Conservation (phyloP, 1,140 invertebrate species). For the Dreissena rostriformis region DNA sequence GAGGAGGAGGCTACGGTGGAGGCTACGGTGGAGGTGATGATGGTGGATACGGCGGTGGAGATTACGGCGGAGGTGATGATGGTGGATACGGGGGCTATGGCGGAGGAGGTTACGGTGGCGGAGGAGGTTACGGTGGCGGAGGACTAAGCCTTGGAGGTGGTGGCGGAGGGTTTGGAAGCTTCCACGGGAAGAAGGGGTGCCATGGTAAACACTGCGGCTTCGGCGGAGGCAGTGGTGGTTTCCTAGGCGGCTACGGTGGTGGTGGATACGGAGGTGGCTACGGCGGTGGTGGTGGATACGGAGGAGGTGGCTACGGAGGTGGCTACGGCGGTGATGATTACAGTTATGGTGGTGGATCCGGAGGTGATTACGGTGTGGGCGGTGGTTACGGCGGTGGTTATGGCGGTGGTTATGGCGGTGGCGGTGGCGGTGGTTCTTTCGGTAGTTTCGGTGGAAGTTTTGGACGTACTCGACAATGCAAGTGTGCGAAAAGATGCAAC, state of each 20-base stretch:
- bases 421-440: too few species aligned
- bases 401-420: too few species aligned
- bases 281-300: not conserved
- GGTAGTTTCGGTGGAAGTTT: too few species aligned
- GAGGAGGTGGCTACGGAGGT: not conserved
- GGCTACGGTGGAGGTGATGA: too few species aligned
- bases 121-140: not conserved
- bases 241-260: not conserved
- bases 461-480: too few species aligned
- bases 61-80: not conserved
- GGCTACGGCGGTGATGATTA: too few species aligned
- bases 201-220: not conserved
- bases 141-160: not conserved
- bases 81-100: not conserved
- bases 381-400: too few species aligned
- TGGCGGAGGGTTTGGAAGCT: not conserved
- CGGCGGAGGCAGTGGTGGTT: not conserved
- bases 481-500: too few species aligned
- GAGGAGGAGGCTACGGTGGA: too few species aligned
- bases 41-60: too few species aligned
- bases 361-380: too few species aligned
- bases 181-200: not conserved
- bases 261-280: not conserved
- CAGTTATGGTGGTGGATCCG: too few species aligned
- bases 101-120: not conserved